A percentile compares a stretch with the other conserved stretches of the same genome.
These are phyloP conservation scores for Amaurobius ferox DNA, from an alignment of 2,888 invertebrate genomes.

Conservation along the genomic window DNA sequence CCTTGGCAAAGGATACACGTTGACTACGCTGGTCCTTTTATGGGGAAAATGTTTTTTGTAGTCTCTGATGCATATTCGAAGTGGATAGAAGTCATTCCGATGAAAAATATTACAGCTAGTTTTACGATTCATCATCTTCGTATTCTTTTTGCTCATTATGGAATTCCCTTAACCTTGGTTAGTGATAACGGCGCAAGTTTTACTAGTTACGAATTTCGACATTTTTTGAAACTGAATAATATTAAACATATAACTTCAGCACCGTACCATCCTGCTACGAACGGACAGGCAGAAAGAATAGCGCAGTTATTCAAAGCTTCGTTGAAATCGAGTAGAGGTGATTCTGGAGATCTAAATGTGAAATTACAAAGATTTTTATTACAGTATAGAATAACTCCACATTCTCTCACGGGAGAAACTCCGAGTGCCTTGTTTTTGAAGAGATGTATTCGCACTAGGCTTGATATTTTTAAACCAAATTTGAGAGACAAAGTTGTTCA, in stretches of 20 bases:
- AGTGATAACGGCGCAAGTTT: slow-evolving; percentile 58
- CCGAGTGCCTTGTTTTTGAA: slow-evolving; percentile 52
- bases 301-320: slow-evolving; percentile 70
- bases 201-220: slow-evolving; percentile 28
- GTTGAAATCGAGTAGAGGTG: slow-evolving; percentile 48
- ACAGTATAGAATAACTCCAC: slow-evolving; percentile 51
- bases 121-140: too few relatives aligned
- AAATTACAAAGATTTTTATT: slow-evolving; percentile 53
- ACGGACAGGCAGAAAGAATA: slow-evolving; percentile 75
- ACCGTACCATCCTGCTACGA: slow-evolving; percentile 74
- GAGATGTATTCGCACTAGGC: slow-evolving; percentile 39
- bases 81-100: slow-evolving; percentile 49
- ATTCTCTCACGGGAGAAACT: slow-evolving; percentile 49
- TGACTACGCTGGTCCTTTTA: slow-evolving; percentile 45
- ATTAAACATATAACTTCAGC: slow-evolving; percentile 71
- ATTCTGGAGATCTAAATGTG: slow-evolving; percentile 52
- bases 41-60: slow-evolving; percentile 41
- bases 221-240: slow-evolving; percentile 68
- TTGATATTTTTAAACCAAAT: slow-evolving; percentile 41
- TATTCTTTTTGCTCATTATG: slow-evolving; percentile 48
- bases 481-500: slow-evolving; percentile 34
- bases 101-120: slow-evolving; percentile 29
- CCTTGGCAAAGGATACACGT: slow-evolving; percentile 47
- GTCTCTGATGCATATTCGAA: slow-evolving; percentile 44
- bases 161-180: slow-evolving; percentile 46